A percentile compares a stretch with the other conserved stretches of the same genome.
These are phyloP conservation scores for Tyrophagus putrescentiae DNA, from an alignment of 1,140 invertebrate species.

Conservation along the genomic window DNA sequence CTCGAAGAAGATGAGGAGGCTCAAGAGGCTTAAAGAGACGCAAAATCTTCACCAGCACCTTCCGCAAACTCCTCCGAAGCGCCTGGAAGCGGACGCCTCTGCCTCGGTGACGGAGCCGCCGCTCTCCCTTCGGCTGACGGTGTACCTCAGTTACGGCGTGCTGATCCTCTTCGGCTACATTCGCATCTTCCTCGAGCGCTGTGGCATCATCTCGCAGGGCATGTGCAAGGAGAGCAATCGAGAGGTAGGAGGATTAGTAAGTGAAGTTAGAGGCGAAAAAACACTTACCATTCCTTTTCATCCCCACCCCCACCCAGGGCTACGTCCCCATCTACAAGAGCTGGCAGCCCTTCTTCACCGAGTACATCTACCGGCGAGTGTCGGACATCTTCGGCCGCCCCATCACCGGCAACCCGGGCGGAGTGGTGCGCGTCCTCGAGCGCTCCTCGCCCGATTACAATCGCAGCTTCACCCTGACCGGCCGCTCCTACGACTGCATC, in stretches of 20 bases:
- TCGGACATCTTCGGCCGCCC: conserved; percentile 87
- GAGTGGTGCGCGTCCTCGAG: conserved; percentile 65
- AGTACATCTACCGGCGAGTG: conserved; percentile 79
- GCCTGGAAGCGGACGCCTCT: too few relatives aligned
- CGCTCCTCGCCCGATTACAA: conserved; percentile 66
- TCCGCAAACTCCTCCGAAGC: too few relatives aligned
- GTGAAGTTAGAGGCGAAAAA: background rate
- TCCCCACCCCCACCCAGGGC: conserved; percentile 53
- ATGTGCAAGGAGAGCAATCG: conserved; percentile 31
- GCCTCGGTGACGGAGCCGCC: conserved; percentile 23
- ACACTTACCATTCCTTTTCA: background rate
- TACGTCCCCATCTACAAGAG: conserved; percentile 78
- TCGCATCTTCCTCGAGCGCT: conserved; percentile 34
- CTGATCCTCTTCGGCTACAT: conserved; percentile 37
- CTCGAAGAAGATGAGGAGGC: too few relatives aligned
- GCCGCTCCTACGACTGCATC: conserved; percentile 35
- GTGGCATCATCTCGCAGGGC: conserved; percentile 34
- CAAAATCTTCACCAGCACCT: too few relatives aligned
- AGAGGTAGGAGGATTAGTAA: conserved; percentile 25
- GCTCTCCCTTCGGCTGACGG: conserved; percentile 21
- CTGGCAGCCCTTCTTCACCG: conserved; percentile 86
- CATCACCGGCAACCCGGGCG: conserved; percentile 76
- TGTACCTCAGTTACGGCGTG: conserved; percentile 27
- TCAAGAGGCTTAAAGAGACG: too few relatives aligned
- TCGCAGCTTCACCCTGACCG: conserved; percentile 46